phyloP scores from a whole-genome alignment of 1,140 invertebrate genomes.

The Drosophila azteca region DNA sequence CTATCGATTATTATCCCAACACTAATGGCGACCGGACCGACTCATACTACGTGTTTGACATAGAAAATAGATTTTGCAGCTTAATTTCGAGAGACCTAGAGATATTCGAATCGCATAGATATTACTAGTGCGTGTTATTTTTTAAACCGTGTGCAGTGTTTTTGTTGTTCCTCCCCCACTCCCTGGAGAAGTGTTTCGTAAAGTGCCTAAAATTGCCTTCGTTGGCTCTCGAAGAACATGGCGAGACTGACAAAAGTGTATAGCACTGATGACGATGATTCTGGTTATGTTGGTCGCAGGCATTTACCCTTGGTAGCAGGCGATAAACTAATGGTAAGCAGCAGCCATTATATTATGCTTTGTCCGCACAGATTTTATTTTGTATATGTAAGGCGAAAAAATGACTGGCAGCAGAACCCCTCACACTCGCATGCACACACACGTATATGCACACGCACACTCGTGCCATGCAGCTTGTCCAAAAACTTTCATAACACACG shows the following conservation, averaged over 20 bases:
- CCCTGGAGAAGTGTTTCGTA: constrained; percentile 46
- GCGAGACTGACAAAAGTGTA: constrained; percentile 82
- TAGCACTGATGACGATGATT: constrained; percentile 79
- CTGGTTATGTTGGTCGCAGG: constrained; percentile 71
- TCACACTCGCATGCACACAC: not conserved
- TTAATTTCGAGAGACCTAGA: constrained; percentile 41
- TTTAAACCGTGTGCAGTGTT: constrained; percentile 42
- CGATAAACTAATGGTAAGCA: constrained; percentile 77
- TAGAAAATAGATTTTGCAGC: constrained; percentile 65
- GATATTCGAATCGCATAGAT: constrained; percentile 25
- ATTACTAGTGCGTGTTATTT: constrained; percentile 36
- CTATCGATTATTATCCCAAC: too few relatives aligned
- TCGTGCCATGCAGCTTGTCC: constrained; percentile 45
- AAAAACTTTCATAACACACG: constrained; percentile 59
- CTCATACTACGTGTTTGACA: constrained; percentile 71
- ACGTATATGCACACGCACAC: constrained; percentile 33
- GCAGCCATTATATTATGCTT: not conserved
- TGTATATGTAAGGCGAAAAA: constrained; percentile 46
- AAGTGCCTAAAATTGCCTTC: constrained; percentile 72
- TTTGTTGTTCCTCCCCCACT: constrained; percentile 38
- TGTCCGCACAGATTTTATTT: constrained; percentile 29
- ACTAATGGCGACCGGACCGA: too few relatives aligned
- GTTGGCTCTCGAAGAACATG: constrained; percentile 70
- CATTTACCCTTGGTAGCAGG: constrained; percentile 79
- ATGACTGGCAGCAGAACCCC: constrained; percentile 40